phyloP scores from a whole-genome alignment of 2,113 vertebrate species.

The Globicephala melas region DNA sequence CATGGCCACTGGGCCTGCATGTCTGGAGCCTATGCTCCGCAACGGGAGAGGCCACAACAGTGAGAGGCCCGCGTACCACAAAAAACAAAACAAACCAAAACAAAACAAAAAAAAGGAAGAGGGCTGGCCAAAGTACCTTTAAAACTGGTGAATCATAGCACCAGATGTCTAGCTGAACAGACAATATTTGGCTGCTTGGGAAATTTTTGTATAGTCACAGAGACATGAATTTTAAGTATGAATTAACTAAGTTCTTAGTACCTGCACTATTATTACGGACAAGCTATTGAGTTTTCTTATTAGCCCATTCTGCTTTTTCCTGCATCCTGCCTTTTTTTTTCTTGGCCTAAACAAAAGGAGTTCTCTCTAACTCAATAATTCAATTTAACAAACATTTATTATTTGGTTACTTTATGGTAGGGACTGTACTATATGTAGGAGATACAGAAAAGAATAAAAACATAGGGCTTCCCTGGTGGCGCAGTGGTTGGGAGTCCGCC shows the following conservation, averaged over 20 bases:
- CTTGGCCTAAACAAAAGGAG: not conserved
- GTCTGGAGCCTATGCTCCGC: too few species aligned
- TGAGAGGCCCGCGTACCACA: too few species aligned
- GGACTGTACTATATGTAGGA: not conserved
- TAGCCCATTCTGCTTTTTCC: not conserved
- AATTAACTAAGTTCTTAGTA: constrained; percentile 30
- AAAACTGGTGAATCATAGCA: not conserved
- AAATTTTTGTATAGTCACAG: not conserved
- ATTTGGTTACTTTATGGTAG: not conserved
- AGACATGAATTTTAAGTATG: constrained; percentile 17
- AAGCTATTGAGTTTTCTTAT: not conserved
- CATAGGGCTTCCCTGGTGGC: not conserved
- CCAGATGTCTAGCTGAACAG: not conserved
- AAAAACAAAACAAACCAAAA: too few species aligned
- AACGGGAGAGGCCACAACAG: too few species aligned
- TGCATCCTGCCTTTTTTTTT: not conserved
- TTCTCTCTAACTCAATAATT: not conserved
- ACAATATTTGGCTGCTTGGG: not conserved
- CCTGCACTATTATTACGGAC: not conserved
- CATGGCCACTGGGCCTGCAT: too few species aligned
- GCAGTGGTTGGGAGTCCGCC: too few species aligned
- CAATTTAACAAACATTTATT: not conserved
- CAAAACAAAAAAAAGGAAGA: not conserved
- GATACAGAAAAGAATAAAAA: not conserved
- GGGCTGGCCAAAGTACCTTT: not conserved